phyloP scores from a whole-genome alignment of 35 echinoderm and acorn worm genomes.

The Ptychodera flava region DNA sequence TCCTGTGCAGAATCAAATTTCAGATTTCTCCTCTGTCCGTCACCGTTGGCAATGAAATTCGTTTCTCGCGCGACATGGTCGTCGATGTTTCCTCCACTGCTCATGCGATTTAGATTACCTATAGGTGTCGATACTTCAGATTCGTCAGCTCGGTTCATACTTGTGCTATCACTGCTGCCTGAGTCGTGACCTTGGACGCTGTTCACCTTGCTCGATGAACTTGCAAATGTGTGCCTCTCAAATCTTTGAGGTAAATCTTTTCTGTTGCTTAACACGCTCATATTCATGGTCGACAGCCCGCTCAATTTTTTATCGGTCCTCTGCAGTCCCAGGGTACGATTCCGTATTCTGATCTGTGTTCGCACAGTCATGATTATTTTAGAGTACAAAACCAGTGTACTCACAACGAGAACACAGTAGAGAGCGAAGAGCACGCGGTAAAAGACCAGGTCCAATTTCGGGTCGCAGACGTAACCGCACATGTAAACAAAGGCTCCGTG shows the following conservation, averaged over 20 bases:
- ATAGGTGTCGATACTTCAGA: neutral
- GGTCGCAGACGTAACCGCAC: neutral
- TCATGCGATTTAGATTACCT: neutral
- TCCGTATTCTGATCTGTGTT: neutral
- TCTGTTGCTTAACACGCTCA: neutral
- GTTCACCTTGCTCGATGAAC: neutral
- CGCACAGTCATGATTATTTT: neutral
- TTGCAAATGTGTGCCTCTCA: neutral
- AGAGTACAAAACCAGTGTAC: neutral
- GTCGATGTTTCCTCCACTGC: neutral
- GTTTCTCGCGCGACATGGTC: neutral
- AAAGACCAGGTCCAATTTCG: neutral
- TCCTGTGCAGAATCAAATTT: too few species aligned
- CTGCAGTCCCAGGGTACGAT: neutral
- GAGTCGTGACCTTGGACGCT: neutral
- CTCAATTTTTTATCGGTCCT: neutral
- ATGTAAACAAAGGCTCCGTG: neutral
- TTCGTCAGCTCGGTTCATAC: too few species aligned
- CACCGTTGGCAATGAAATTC: neutral
- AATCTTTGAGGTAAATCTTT: neutral
- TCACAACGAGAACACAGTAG: neutral
- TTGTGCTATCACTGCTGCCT: neutral
- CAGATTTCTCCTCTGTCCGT: neutral
- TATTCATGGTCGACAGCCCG: neutral
- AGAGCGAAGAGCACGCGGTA: slow-evolving; percentile 15